Evolutionary conservation across 2,797 vertebrate genomes (phyloP).

Genomic region (Tadarida brasiliensis): DNA sequence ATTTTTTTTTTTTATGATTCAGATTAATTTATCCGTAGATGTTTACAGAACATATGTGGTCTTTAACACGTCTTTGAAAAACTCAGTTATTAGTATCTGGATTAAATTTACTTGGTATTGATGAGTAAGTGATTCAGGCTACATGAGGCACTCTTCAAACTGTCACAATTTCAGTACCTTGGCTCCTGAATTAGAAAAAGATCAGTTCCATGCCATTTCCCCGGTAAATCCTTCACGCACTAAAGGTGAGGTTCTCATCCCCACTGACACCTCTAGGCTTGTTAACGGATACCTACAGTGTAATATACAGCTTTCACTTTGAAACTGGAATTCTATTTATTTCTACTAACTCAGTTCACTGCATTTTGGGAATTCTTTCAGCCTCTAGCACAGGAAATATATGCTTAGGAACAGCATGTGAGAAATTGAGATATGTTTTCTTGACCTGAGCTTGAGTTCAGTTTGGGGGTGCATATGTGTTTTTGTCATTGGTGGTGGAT

Average conservation of each 20-base stretch:
- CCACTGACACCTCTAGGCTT: neutral
- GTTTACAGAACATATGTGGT: neutral
- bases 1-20: neutral
- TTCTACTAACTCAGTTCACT: slow-evolving; percentile 35
- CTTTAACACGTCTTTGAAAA: slow-evolving; percentile 13
- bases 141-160: neutral
- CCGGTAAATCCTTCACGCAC: neutral
- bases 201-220: neutral
- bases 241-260: neutral
- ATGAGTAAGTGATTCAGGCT: slow-evolving; percentile 29
- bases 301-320: slow-evolving; percentile 40
- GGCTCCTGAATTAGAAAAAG: slow-evolving; percentile 26
- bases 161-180: neutral
- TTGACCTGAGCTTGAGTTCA: slow-evolving; percentile 1
- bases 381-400: neutral
- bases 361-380: neutral
- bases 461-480: neutral
- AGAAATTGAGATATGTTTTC: slow-evolving; percentile 33
- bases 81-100: neutral
- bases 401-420: slow-evolving; percentile 20
- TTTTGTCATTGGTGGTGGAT: neutral
- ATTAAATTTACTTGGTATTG: slow-evolving; percentile 26
- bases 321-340: slow-evolving; percentile 56
- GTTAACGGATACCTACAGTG: neutral
- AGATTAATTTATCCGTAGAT: neutral